Evolutionary conservation across 2,888 invertebrate genomes (phyloP).

Genomic region (Synanthedon vespiformis): DNA sequence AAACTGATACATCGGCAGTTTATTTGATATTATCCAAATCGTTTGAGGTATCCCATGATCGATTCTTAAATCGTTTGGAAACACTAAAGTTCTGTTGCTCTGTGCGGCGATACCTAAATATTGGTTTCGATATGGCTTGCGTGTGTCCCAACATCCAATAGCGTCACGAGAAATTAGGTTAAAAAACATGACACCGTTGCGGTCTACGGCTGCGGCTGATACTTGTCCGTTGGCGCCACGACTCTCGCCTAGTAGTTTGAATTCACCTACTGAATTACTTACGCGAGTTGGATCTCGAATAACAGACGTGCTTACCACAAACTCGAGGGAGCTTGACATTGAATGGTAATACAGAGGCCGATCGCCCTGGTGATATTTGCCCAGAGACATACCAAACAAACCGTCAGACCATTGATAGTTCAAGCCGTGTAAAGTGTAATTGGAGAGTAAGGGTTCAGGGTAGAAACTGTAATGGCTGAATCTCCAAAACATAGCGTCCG

Average conservation of each 20-base stretch:
- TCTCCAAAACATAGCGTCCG: conserved; percentile 72
- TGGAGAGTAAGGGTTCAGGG: conserved; percentile 79
- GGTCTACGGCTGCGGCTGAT: conserved; percentile 80
- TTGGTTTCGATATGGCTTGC: conserved; percentile 75
- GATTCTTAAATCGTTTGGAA: conserved; percentile 84
- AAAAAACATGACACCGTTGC: conserved; percentile 82
- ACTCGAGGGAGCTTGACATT: conserved; percentile 85
- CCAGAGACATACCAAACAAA: conserved; percentile 80
- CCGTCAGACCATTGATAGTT: conserved; percentile 88
- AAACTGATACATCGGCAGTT: conserved; percentile 80
- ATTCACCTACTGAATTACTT: conserved; percentile 43
- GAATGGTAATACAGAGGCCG: conserved; percentile 82
- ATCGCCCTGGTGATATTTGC: conserved; percentile 69
- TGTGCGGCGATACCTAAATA: conserved; percentile 76
- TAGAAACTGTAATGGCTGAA: conserved; percentile 79
- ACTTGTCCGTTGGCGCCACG: conserved; percentile 77
- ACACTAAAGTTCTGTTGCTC: conserved; percentile 75
- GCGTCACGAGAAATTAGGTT: conserved; percentile 84
- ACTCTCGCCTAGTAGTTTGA: conserved; percentile 55
- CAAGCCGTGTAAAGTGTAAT: conserved; percentile 80
- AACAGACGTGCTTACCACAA: conserved; percentile 77
- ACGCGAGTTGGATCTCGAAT: conserved; percentile 73
- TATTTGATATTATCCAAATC: conserved; percentile 83
- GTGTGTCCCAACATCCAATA: conserved; percentile 86
- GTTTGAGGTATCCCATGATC: conserved; percentile 78